Evolutionary conservation across 2,113 vertebrate genomes (phyloP).

Genomic region (Leuciscus idus): DNA sequence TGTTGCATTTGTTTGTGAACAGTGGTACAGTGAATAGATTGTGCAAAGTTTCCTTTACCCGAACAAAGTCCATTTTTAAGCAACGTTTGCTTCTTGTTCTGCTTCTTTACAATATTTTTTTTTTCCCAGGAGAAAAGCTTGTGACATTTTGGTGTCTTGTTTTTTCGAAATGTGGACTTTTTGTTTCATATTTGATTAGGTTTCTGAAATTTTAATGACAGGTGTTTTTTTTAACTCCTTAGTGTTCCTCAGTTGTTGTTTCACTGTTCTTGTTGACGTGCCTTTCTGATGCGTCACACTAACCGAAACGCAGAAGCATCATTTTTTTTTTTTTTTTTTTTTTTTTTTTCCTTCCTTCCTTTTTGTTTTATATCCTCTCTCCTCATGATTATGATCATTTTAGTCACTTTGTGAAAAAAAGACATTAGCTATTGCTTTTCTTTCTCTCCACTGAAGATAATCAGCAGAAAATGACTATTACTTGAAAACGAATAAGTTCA

Average conservation of each 20-base stretch:
- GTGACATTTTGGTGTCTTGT: neutral
- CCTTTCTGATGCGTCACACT: neutral
- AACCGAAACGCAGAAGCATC: neutral
- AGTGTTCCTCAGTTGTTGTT: neutral
- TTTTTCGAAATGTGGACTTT: neutral
- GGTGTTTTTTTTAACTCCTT: neutral
- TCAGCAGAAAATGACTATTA: neutral
- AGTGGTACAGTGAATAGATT: neutral
- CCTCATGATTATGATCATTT: neutral
- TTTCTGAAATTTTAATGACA: neutral
- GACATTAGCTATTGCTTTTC: neutral
- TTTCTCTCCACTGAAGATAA: neutral
- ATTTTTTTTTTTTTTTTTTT: no score
- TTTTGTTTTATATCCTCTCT: neutral
- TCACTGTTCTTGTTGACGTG: neutral
- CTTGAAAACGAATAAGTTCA: neutral
- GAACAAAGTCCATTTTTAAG: neutral
- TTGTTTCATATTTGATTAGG: neutral
- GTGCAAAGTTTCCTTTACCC: neutral
- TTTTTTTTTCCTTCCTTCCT: neutral
- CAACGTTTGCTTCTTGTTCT: neutral
- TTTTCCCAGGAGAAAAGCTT: neutral
- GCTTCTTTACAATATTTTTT: neutral
- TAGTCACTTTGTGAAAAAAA: neutral
- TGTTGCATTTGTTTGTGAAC: neutral